Percentiles rank a stretch among this genome's conserved stretches.
These are phyloP conservation scores for Parauchenoglanis punctatus DNA, from an alignment of 2,797 vertebrate species.

Conservation along the genomic window DNA sequence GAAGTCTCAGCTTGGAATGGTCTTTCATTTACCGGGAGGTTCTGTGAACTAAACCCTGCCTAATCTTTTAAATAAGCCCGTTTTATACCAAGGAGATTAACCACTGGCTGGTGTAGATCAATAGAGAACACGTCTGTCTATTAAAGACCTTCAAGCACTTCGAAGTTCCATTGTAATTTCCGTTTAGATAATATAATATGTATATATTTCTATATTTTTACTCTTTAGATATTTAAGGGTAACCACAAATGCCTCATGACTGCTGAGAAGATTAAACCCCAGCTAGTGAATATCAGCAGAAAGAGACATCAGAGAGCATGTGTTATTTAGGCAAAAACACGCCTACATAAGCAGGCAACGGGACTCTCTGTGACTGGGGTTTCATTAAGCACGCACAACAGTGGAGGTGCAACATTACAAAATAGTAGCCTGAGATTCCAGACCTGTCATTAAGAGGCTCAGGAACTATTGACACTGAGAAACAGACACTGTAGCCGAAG, in stretches of 20 bases:
- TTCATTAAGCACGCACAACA: conserved; percentile 6
- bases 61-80: conserved; percentile 9
- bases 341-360: not conserved
- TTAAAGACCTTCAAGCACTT: conserved; percentile 52
- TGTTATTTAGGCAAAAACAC: not conserved
- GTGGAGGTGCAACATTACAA: not conserved
- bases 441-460: not conserved
- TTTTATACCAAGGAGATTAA: not conserved
- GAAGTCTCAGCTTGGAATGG: not conserved
- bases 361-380: not conserved
- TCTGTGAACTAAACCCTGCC: not conserved
- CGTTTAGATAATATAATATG: conserved; percentile 1
- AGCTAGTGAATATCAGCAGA: not conserved
- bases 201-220: conserved; percentile 39
- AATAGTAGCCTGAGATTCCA: conserved; percentile 8
- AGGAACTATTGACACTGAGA: not conserved
- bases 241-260: conserved; percentile 22
- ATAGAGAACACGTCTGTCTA: conserved; percentile 31
- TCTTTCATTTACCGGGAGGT: not conserved
- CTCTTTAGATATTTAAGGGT: conserved; percentile 48
- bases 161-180: conserved; percentile 49
- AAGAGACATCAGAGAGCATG: not conserved
- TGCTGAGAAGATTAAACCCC: not conserved
- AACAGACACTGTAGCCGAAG: not conserved
- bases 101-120: not conserved